Percentiles rank a stretch among this genome's conserved stretches.
Evolutionary conservation across 2,113 vertebrate species (phyloP).

Genomic region (Ellobius talpinus): DNA sequence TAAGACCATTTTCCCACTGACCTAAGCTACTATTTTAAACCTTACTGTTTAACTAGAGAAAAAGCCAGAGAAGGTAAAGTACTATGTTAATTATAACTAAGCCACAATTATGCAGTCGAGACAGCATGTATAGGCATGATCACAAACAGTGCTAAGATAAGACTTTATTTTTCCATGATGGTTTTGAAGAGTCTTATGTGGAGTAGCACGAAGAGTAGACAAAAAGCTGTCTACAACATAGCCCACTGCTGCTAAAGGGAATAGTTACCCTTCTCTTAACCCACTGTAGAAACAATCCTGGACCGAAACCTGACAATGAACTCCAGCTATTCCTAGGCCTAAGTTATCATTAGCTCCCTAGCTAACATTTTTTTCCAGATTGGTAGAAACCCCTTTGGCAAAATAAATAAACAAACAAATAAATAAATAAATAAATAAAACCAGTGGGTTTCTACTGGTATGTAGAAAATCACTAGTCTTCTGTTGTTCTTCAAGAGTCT

Average conservation of each 20-base stretch:
- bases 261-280: background rate
- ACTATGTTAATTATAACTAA: conserved; percentile 27
- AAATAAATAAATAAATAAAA: too few species aligned
- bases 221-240: conserved; percentile 3
- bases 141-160: conserved; percentile 20
- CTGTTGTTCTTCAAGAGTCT: background rate
- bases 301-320: conserved; percentile 2
- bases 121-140: conserved; percentile 6
- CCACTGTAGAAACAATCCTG: background rate
- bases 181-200: background rate
- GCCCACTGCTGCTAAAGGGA: conserved; percentile 19
- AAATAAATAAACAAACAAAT: background rate
- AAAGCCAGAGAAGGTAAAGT: conserved; percentile 36
- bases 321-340: conserved; percentile 1
- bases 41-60: conserved; percentile 55
- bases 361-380: conserved; percentile 12
- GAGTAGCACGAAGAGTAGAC: background rate
- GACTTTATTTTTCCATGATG: conserved; percentile 38
- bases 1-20: conserved; percentile 4
- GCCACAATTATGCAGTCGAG: background rate
- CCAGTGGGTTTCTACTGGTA: background rate
- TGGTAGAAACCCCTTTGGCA: conserved; percentile 37
- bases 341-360: conserved; percentile 1
- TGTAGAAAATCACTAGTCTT: conserved; percentile 7
- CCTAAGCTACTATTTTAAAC: conserved; percentile 20